phyloP scores from a whole-genome alignment of 2,797 vertebrate species.

The Anguilla marmorata region DNA sequence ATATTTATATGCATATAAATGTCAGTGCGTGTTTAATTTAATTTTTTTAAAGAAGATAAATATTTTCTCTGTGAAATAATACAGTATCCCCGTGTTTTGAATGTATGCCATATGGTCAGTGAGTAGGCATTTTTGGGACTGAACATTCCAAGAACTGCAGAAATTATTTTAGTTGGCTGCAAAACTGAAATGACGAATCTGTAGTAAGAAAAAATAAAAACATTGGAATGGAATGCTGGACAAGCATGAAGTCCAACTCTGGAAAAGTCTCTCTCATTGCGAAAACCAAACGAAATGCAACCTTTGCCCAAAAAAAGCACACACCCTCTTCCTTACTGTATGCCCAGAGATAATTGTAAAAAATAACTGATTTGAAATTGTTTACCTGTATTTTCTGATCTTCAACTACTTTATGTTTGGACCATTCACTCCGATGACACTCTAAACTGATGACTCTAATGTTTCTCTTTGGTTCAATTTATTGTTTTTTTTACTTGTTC shows the following conservation, averaged over 20 bases:
- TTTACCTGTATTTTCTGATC: neutral
- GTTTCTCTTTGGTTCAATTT: neutral
- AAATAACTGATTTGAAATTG: slow-evolving; percentile 26
- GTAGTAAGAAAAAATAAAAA: slow-evolving; percentile 40
- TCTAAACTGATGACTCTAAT: neutral
- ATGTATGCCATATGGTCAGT: neutral
- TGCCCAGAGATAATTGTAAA: slow-evolving; percentile 20
- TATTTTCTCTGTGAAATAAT: neutral
- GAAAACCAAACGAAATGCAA: slow-evolving; percentile 41
- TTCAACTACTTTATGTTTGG: neutral
- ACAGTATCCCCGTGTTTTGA: neutral
- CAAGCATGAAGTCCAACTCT: slow-evolving; percentile 49
- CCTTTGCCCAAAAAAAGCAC: slow-evolving; percentile 29
- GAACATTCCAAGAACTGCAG: slow-evolving; percentile 40
- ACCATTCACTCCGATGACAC: neutral
- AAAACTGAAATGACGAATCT: slow-evolving; percentile 42
- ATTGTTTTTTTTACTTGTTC: neutral
- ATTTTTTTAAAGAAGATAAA: neutral
- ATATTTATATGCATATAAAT: neutral
- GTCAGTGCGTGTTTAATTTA: neutral
- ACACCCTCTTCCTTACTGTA: slow-evolving; percentile 11
- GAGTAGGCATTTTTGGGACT: slow-evolving; percentile 29
- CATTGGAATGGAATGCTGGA: slow-evolving; percentile 45
- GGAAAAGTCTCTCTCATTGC: slow-evolving; percentile 39
- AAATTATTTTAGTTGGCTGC: slow-evolving; percentile 48